Base-by-base conservation (phyloP, 2,797 vertebrate species). In the Pseudochirops corinnae region DNA sequence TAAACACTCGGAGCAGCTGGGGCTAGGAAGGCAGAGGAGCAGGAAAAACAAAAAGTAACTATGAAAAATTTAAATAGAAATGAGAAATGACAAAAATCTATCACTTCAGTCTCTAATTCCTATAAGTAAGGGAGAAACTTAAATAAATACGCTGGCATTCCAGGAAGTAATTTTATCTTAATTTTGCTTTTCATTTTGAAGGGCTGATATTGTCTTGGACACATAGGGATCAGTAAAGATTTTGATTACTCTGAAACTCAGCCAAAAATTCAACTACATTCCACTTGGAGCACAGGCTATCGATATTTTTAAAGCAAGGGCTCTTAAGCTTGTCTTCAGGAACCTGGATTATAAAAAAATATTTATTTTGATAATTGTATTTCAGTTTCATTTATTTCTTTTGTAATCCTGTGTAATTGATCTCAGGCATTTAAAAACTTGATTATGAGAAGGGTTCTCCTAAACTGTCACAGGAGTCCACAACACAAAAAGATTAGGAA, bases 281-380 rank as follows among this genome's bases (percentile, higher is more conserved):
- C 33, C 29, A 94, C 18, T 87, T 10, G 39, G 56, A 3, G 11
- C 46, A 97, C 56, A 93, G 26, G 28, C 90, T 93, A 94, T 12
- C 56, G 56, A 90, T 62, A 39, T 24, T 39, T 74, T 82, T 21
- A 39, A 82, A 39, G 67, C n/a, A 46, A 46, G 57, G 1, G 0
- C 55, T 97, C 46, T 94, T 92, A 12, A 90, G 28, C 16, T 94
- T 92, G 95, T 16, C 90, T 53, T 55, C 94, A 93, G 13, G 93
- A 93, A 2, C 28, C 0, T 24, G 39, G 93, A 95, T 95, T 13
- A 95, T 93, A 1, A 53, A 94, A 95, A 56, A 94, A 67, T 4
- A 93, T 74, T 21, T 26, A 26, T 82, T 46, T 82, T 82, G 74
- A 82, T 82, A 10, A 82, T 11, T 46, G 39, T 46, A 46, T 82